phyloP scores from a whole-genome alignment of 2,888 invertebrate genomes.

The Cantharis lateralis region DNA sequence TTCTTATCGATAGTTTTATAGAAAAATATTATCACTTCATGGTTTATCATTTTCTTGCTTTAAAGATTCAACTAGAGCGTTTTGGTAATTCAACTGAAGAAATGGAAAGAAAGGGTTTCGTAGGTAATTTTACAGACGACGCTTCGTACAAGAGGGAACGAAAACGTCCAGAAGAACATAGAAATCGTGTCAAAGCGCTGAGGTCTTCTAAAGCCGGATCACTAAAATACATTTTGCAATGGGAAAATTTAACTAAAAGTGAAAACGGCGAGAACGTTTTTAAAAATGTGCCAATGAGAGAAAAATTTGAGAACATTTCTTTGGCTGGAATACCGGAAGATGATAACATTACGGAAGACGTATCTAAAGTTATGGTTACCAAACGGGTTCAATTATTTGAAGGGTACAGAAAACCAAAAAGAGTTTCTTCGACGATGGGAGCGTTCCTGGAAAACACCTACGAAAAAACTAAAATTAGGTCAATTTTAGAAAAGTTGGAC shows the following conservation, averaged over 20 bases:
- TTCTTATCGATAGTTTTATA: neutral
- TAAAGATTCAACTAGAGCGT: neutral
- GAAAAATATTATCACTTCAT: neutral
- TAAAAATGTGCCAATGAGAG: neutral
- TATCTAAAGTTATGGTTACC: conserved; percentile 10
- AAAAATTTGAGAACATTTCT: too few species aligned
- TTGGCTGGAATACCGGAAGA: neutral
- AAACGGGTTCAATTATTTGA: conserved; percentile 15
- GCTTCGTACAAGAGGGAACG: neutral
- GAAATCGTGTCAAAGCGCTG: conserved; percentile 2
- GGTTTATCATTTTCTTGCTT: neutral
- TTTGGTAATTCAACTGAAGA: neutral
- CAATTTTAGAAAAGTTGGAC: neutral
- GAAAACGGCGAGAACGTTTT: neutral
- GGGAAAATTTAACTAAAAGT: conserved; percentile 16
- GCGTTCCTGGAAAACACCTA: conserved; percentile 5
- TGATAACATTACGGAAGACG: neutral
- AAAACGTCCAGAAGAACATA: conserved; percentile 5
- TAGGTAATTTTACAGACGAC: neutral
- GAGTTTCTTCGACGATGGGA: conserved; percentile 15
- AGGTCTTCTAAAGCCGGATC: neutral
- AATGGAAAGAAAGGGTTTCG: neutral
- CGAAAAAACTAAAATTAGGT: neutral
- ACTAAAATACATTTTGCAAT: conserved; percentile 15
- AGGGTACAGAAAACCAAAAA: conserved; percentile 4